Conservation (phyloP, 2,113 vertebrate species). For the Grammomys dolichurus region DNA sequence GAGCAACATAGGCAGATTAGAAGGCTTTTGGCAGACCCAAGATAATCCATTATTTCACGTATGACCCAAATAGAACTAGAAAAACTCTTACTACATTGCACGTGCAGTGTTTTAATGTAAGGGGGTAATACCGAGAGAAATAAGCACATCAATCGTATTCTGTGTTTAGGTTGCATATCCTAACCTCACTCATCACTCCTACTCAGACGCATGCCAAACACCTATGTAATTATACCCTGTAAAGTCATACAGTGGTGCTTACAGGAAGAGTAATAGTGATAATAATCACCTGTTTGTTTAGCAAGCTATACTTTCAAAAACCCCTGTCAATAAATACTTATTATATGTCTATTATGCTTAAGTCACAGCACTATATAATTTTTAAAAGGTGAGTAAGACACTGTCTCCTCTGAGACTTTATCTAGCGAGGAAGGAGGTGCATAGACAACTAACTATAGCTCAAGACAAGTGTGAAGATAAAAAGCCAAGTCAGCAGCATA, state of each 20-base stretch:
- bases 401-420: constrained; percentile 37
- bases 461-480: not conserved
- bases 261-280: constrained; percentile 12
- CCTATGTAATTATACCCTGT: constrained; percentile 19
- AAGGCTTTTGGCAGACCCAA: constrained; percentile 1
- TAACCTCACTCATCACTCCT: constrained; percentile 16
- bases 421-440: constrained; percentile 14
- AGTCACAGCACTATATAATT: constrained; percentile 22
- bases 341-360: constrained; percentile 35
- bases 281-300: constrained; percentile 46
- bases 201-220: not conserved
- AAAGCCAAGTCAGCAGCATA: not conserved
- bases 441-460: not conserved
- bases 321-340: constrained; percentile 55
- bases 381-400: constrained; percentile 39
- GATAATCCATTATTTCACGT: constrained; percentile 48
- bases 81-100: constrained; percentile 33
- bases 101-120: not conserved
- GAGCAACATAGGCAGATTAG: constrained; percentile 12
- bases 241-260: constrained; percentile 21
- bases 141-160: not conserved
- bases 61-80: constrained; percentile 43
- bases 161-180: not conserved
- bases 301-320: constrained; percentile 36
- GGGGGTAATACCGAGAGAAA: constrained; percentile 6